phyloP scores from a whole-genome alignment of 2,888 invertebrate species.

The Ischnus inquisitorius region DNA sequence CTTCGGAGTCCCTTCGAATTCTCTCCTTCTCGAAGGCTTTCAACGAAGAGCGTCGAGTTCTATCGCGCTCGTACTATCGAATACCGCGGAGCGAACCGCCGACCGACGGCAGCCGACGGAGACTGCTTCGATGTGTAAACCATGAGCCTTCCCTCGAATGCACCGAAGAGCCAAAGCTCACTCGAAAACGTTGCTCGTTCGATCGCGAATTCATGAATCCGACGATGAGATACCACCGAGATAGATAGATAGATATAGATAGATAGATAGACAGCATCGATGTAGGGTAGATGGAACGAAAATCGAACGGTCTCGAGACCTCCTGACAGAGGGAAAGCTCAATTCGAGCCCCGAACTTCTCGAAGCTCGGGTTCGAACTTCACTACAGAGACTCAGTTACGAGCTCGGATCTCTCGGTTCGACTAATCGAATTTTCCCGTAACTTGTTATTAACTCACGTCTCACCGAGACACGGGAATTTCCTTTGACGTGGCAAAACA shows the following conservation, averaged over 20 bases:
- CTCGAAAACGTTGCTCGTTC: constrained; percentile 54
- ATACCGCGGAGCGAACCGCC: not conserved
- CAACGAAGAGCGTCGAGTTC: constrained; percentile 35
- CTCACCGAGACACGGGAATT: constrained; percentile 58
- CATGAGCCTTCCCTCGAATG: constrained; percentile 77
- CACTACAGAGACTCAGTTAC: constrained; percentile 40
- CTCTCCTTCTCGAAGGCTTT: constrained; percentile 41
- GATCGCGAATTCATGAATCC: constrained; percentile 62
- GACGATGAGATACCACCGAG: constrained; percentile 18
- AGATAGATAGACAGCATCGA: not conserved
- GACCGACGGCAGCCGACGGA: constrained; percentile 11
- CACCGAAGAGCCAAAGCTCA: constrained; percentile 22
- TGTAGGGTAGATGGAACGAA: not conserved
- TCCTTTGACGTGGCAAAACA: constrained; percentile 73
- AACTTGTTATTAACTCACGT: constrained; percentile 75
- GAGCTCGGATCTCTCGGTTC: constrained; percentile 60
- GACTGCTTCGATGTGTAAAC: constrained; percentile 79
- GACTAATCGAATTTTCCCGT: constrained; percentile 77
- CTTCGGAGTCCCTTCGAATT: constrained; percentile 31
- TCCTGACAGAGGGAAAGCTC: constrained; percentile 18
- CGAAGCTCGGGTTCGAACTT: constrained; percentile 3
- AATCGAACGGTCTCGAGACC: constrained; percentile 33
- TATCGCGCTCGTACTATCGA: not conserved
- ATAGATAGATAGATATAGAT: not conserved
- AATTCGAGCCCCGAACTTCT: constrained; percentile 10